Percentiles rank a stretch among this genome's conserved stretches.
These are phyloP conservation scores for Pao palembangensis DNA, from an alignment of 2,113 vertebrate species.

Conservation along the genomic window DNA sequence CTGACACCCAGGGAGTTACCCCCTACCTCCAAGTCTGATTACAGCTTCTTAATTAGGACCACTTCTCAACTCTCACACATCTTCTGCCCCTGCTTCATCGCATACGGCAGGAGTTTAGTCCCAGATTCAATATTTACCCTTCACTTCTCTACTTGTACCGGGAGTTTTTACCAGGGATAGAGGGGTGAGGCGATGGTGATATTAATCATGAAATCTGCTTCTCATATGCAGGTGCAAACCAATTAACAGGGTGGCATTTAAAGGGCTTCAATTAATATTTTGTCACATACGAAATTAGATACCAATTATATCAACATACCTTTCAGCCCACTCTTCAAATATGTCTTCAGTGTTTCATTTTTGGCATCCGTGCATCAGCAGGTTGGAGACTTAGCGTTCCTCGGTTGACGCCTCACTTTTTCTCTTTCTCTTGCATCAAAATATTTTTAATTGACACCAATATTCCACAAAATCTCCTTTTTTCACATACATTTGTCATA, in stretches of 20 bases:
- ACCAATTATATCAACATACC: conserved; percentile 88
- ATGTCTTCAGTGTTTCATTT: conserved; percentile 33
- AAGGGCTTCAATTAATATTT: conserved; percentile 96
- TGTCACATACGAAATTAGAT: conserved; percentile 85
- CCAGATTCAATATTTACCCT: conserved; percentile 99
- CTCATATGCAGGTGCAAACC: conserved; percentile 93
- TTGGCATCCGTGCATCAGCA: conserved; percentile 37
- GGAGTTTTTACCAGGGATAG: conserved; percentile 85
- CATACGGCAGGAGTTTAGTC: conserved; percentile 91
- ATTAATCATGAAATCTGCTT: conserved; percentile 83
- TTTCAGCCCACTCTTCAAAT: conserved; percentile 83
- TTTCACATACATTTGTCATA: too few relatives aligned
- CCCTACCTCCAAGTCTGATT: conserved; percentile 92
- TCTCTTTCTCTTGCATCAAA: neutral
- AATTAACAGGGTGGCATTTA: conserved; percentile 99
- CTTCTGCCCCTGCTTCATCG: conserved; percentile 69
- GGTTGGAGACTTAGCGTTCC: conserved; percentile 17
- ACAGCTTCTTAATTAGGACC: conserved; percentile 97
- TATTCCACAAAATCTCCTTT: too few relatives aligned
- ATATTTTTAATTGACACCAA: too few relatives aligned
- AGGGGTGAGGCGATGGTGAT: conserved; percentile 74
- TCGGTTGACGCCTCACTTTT: conserved; percentile 25
- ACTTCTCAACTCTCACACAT: conserved; percentile 77
- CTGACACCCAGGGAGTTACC: conserved; percentile 97
- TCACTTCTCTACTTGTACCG: conserved; percentile 91